Percentiles rank a stretch among this genome's conserved stretches.
phyloP scores from a whole-genome alignment of 2,113 vertebrate species.

The Muntiacus muntjak region DNA sequence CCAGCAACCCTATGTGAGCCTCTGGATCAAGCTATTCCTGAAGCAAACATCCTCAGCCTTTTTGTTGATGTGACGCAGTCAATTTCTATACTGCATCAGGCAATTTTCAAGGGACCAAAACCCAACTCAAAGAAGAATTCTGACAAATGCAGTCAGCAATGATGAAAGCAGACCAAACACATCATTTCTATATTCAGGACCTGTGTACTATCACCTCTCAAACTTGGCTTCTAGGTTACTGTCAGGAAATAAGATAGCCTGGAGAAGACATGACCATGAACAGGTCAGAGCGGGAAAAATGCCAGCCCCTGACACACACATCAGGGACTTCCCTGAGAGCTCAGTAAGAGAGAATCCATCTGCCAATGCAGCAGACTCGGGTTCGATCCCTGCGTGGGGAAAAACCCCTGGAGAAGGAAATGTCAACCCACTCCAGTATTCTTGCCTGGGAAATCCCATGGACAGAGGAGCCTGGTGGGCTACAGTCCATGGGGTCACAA shows the following conservation, averaged over 20 bases:
- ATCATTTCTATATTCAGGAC: background rate
- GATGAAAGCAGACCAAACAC: background rate
- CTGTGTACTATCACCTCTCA: background rate
- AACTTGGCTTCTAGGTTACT: background rate
- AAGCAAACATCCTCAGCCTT: background rate
- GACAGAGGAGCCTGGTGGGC: background rate
- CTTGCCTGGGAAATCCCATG: background rate
- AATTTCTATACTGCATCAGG: background rate
- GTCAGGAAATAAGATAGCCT: background rate
- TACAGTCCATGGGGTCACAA: background rate
- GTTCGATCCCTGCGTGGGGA: background rate
- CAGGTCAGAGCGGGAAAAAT: background rate
- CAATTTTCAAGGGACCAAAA: conserved; percentile 14
- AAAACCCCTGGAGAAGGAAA: background rate
- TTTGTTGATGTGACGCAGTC: background rate
- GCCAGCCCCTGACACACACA: background rate
- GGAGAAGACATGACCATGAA: background rate
- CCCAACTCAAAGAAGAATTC: conserved; percentile 8
- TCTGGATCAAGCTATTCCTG: background rate
- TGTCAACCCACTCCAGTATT: background rate
- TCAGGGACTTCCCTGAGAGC: background rate
- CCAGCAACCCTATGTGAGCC: background rate
- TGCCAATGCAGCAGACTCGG: background rate
- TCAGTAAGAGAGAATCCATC: background rate
- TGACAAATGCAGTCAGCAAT: background rate